phyloP scores from a whole-genome alignment of 1,140 invertebrate genomes.

The Cotesia vestalis region DNA sequence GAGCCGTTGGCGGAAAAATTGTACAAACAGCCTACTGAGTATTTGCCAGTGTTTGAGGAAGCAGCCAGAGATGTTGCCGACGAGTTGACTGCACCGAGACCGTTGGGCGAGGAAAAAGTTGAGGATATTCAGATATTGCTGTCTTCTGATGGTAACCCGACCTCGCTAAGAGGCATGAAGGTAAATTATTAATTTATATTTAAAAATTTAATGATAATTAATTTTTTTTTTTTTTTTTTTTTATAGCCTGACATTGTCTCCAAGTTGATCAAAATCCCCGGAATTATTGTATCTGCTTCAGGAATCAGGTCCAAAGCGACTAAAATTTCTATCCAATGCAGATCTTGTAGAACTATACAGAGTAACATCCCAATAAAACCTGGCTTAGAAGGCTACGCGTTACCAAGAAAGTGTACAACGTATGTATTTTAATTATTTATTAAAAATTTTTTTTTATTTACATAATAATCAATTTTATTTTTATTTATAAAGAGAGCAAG shows the following conservation, averaged over 20 bases:
- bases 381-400: conserved; percentile 95
- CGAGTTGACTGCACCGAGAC: conserved; percentile 92
- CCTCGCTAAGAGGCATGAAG: conserved; percentile 86
- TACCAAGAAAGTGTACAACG: conserved; percentile 95
- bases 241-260: conserved; percentile 91
- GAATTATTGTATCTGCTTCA: conserved; percentile 94
- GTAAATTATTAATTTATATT: conserved; percentile 63
- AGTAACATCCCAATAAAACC: conserved; percentile 91
- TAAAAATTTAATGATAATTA: too few relatives aligned
- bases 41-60: conserved; percentile 95
- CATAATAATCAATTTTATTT: conserved; percentile 14
- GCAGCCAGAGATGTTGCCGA: conserved; percentile 97
- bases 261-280: conserved; percentile 91
- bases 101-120: conserved; percentile 88
- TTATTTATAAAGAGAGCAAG: conserved; percentile 77
- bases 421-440: conserved; percentile 66
- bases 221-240: conserved; percentile 20
- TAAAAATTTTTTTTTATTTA: conserved; percentile 21
- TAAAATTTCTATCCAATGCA: conserved; percentile 94
- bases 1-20: conserved; percentile 93
- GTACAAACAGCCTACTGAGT: conserved; percentile 91
- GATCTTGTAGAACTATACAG: conserved; percentile 89
- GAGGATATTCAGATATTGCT: conserved; percentile 95
- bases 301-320: conserved; percentile 95
- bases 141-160: conserved; percentile 84